Base-by-base conservation (phyloP, 2,797 vertebrate genomes). In the Sebastes trivittatus region DNA sequence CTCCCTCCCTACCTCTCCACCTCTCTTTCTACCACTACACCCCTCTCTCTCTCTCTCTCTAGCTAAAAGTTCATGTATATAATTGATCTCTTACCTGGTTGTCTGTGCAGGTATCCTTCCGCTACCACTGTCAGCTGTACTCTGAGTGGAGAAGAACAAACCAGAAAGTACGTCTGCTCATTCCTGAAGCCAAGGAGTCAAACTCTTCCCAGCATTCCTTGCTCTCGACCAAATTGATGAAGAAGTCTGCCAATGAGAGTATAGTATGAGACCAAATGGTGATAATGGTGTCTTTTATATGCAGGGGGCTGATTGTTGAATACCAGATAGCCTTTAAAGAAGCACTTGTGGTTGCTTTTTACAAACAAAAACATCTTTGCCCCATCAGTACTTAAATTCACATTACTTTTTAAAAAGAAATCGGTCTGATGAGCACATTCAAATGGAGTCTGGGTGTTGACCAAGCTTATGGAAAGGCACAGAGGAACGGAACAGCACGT, bases 121-220 rank as follows among this genome's bases (percentile, higher is more conserved):
- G 97, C 87, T 99, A 98, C 95, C 98, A 99, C 92, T 99, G 98
- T 95, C 97, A 99, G 96, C 94, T 99, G 54, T 99, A 98, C 93
- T 97, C 97, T 0, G 98, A 99, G 93, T 99, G 98, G 98, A 96
- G 97, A 78, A 95, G 96, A 95, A 98, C 97, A 82, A 98, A 99
- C 91, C 98, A 99, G 95, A 98, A 97, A 88, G 98, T 99, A 2
- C 95, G 93, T 20, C 83, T 99, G 93, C 97, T 98, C 96, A 90
- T 98, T 81, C 96, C 96, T 0, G 94, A 97, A 55, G 88, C 92
- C 1, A 96, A 96, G 72, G 96, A 95, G 88, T 91, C 95, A 0
- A 95, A 94, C 88, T 96, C 96, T 1, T 54, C 95, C 86, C 95
- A 96, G 89, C 96, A 97, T 95, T 97, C 97, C 89, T 93, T 97